phyloP scores from a whole-genome alignment of 1,140 invertebrate species.

The Medauroidea extradentata region DNA sequence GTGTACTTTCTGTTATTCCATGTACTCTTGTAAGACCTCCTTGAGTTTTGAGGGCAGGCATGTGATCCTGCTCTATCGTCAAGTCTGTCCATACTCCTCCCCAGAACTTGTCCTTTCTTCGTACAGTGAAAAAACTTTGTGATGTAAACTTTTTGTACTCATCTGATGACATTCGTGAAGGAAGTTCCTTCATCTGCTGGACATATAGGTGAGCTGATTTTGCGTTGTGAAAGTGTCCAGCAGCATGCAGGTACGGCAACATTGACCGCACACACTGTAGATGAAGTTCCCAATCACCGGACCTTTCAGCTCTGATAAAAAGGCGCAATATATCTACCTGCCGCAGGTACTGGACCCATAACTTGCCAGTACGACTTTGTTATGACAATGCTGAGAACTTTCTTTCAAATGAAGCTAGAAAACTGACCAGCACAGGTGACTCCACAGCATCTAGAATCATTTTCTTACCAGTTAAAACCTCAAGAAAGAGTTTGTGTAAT shows the following conservation, averaged over 20 bases:
- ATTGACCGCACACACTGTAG: constrained; percentile 38
- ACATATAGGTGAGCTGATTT: constrained; percentile 45
- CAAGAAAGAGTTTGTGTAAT: not conserved
- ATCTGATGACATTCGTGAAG: constrained; percentile 29
- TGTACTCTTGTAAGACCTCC: constrained; percentile 36
- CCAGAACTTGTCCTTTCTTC: constrained; percentile 42
- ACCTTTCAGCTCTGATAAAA: constrained; percentile 37
- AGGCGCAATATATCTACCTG: constrained; percentile 36
- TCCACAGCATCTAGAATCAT: not conserved
- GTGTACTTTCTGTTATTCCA: constrained; percentile 19
- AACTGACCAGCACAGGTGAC: not conserved
- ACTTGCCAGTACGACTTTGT: constrained; percentile 16
- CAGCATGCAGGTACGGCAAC: constrained; percentile 44
- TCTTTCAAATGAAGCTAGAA: not conserved
- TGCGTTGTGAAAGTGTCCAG: constrained; percentile 42
- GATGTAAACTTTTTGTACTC: constrained; percentile 38
- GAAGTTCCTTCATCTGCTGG: constrained; percentile 39
- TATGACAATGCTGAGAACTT: not conserved
- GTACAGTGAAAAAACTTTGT: constrained; percentile 36
- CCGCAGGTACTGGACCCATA: constrained; percentile 40
- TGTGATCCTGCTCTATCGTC: constrained; percentile 39
- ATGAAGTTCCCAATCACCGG: constrained; percentile 42
- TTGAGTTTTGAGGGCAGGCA: constrained; percentile 41
- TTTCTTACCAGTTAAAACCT: not conserved
- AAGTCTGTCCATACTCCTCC: constrained; percentile 42